Evolutionary conservation across 1,140 invertebrate species (phyloP), one percentile per base, ranked within the genome.

Genomic region (Ips typographus): DNA sequence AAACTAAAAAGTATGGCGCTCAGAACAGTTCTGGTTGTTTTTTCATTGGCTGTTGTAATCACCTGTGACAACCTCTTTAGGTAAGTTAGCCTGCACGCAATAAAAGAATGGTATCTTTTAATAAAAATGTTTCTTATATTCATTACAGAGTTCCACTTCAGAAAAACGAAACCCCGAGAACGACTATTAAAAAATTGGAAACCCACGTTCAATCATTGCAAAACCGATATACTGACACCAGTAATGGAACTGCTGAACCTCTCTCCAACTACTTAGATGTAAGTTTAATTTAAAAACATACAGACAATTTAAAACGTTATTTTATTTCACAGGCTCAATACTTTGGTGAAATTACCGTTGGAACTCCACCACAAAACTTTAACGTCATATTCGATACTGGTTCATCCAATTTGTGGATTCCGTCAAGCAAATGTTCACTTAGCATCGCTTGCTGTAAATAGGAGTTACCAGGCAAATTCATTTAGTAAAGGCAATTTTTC

Each of bases 321-420:
- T 68, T 68, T 49, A 22, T 22, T 22, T 22, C 22, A 22, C 43
- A 95, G 92, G 95, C 97, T 66, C 98, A 99, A 83, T 99, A 99
- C 82, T 99, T 94, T 84, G 98, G 98, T n/a, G 87, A 86, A 1
- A 98, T 99, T 72, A 83, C 85, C 0, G 95, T 99, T 81, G 98
- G 97, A 65, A 91, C 87, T 49, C 98, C 98, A 37, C 88, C 92
- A 37, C 97, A 99, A 84, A 84, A 82, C 0, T 99, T 99, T 81
- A 92, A 89, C 72, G 96, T 99, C 56, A 90, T 99, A 38, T 99
- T 99, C 83, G 98, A 99, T 80, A 98, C 96, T 7, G 98, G 98
- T 56, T 98, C 96, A 1, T 98, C 96, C 4, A 99, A 99, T 80
- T 84, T 99, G 37, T 99, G 98, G 98, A 90, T 99, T 65, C 97